phyloP scores from a whole-genome alignment of 2,797 vertebrate genomes.

The Gallinago nigripennis region DNA sequence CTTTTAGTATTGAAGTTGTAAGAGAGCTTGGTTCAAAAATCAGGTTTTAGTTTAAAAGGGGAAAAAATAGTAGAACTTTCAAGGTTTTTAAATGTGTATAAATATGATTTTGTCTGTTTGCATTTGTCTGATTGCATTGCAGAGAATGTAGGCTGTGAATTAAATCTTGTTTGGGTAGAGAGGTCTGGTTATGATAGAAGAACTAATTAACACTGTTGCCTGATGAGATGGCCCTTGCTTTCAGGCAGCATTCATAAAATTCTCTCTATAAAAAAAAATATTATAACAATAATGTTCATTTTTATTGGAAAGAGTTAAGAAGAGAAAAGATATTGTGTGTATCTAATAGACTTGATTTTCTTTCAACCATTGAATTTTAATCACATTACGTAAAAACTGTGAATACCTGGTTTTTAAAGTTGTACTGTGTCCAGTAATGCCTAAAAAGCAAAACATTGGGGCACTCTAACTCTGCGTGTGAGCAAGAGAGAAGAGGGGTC shows the following conservation, averaged over 20 bases:
- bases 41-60: not conserved
- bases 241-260: not conserved
- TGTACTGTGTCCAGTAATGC: not conserved
- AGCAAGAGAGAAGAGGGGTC: rapidly evolving
- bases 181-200: not conserved
- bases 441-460: not conserved
- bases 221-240: not conserved
- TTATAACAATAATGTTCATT: not conserved
- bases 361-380: not conserved
- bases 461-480: not conserved
- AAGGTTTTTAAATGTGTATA: not conserved
- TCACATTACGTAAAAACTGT: not conserved
- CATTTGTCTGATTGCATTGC: not conserved
- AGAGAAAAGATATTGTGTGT: rapidly evolving
- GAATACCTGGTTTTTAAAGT: not conserved
- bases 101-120: not conserved
- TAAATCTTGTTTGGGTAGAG: not conserved
- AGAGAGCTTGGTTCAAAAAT: not conserved
- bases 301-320: not conserved
- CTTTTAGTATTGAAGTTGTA: not conserved
- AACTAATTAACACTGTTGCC: not conserved
- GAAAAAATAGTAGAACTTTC: not conserved
- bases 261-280: not conserved
- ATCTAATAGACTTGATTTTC: not conserved
- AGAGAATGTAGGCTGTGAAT: not conserved